A percentile compares a stretch with the other conserved stretches of the same genome.
phyloP scores from a whole-genome alignment of 2,888 invertebrate genomes.

The Aproaerema taeniolella region DNA sequence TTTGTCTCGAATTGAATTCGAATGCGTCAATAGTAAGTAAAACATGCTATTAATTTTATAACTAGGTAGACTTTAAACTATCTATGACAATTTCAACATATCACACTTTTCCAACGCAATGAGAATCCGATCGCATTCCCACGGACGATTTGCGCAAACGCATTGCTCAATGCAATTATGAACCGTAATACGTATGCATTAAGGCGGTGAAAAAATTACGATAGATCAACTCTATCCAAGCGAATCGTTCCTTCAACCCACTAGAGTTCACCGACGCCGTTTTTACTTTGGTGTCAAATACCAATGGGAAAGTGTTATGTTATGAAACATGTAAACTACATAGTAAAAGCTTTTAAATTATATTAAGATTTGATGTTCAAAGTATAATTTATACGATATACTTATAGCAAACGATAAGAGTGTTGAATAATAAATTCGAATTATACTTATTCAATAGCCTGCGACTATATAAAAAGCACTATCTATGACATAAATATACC shows the following conservation, averaged over 20 bases:
- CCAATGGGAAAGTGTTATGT: slow-evolving; percentile 55
- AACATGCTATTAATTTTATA: too few species aligned
- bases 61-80: too few species aligned
- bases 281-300: slow-evolving; percentile 49
- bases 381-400: slow-evolving; percentile 13
- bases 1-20: too few species aligned
- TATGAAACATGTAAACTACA: too few species aligned
- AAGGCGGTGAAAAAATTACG: slow-evolving; percentile 23
- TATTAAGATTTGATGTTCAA: slow-evolving; percentile 13
- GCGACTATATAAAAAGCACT: too few species aligned
- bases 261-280: slow-evolving; percentile 59
- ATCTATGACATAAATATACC: too few species aligned
- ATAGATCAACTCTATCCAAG: slow-evolving; percentile 44
- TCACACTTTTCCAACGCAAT: slow-evolving; percentile 17
- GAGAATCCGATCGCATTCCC: slow-evolving; percentile 32
- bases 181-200: slow-evolving; percentile 18
- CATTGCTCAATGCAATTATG: slow-evolving; percentile 15
- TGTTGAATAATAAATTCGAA: slow-evolving; percentile 8
- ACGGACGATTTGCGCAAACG: slow-evolving; percentile 28
- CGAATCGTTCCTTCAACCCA: slow-evolving; percentile 68
- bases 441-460: too few species aligned
- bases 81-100: too few species aligned
- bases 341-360: slow-evolving; percentile 35
- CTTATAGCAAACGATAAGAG: too few species aligned
- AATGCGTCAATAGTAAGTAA: too few species aligned